These are phyloP conservation scores for Cabera pusaria DNA, from an alignment of 2,888 invertebrate species.

Conservation along the genomic window DNA sequence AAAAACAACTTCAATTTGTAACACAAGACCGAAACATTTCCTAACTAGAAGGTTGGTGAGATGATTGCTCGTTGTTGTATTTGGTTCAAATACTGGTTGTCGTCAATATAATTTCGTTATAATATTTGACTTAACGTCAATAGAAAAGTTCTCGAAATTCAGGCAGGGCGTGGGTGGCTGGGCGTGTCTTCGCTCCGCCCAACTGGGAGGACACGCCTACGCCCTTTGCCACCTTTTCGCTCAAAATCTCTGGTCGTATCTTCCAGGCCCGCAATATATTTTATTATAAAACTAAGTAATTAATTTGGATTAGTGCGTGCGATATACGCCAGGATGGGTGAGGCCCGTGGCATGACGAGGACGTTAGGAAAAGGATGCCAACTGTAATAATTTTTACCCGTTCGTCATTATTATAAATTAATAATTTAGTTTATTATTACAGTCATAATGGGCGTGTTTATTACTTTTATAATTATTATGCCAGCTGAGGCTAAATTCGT, in stretches of 20 bases:
- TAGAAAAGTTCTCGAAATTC: conserved; percentile 61
- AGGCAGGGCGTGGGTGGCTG: conserved; percentile 69
- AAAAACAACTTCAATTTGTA: no score
- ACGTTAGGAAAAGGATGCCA: no score
- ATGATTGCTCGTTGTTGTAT: no score
- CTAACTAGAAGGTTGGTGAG: no score
- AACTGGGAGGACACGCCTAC: conserved; percentile 69
- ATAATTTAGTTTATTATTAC: no score
- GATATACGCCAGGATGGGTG: not conserved
- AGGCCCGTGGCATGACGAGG: not conserved
- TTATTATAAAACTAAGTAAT: conserved; percentile 22
- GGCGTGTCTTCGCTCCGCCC: conserved; percentile 79
- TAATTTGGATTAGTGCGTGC: conserved; percentile 7
- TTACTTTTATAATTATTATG: no score
- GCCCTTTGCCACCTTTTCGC: conserved; percentile 76
- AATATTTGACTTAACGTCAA: conserved; percentile 40
- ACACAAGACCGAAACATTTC: no score
- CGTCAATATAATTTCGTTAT: conserved; percentile 13
- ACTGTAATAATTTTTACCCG: no score
- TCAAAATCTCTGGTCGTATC: conserved; percentile 63
- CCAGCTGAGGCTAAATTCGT: no score
- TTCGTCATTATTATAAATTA: no score
- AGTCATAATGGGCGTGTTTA: no score
- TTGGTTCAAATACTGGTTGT: conserved; percentile 1
- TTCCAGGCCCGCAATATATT: conserved; percentile 52